phyloP scores from a whole-genome alignment of 2,888 invertebrate genomes.

The Strigamia maritima region DNA sequence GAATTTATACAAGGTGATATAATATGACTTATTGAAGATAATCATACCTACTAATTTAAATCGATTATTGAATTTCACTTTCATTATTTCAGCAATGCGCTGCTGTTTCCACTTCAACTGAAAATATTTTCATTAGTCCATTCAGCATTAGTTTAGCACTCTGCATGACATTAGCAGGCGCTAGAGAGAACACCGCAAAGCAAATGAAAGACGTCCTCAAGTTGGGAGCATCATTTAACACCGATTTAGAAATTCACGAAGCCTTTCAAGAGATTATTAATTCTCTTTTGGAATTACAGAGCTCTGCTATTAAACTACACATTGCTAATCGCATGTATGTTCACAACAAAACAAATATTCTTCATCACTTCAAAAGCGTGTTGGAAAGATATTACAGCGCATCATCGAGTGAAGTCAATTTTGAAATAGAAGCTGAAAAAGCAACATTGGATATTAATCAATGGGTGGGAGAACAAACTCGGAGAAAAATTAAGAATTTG shows the following conservation, averaged over 20 bases:
- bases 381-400: conserved; percentile 55
- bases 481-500: conserved; percentile 74
- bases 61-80: no score
- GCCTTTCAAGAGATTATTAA: not conserved
- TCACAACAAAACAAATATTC: conserved; percentile 52
- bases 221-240: not conserved
- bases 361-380: not conserved
- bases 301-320: conserved; percentile 52
- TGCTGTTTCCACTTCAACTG: not conserved
- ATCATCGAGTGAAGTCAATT: conserved; percentile 62
- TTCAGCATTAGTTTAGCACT: conserved; percentile 51
- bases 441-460: conserved; percentile 64
- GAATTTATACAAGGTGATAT: no score
- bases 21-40: no score
- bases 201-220: not conserved
- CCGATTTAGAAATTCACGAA: conserved; percentile 53
- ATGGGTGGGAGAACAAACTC: conserved; percentile 78
- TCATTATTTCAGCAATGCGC: no score
- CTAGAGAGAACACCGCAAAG: conserved; percentile 48
- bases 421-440: conserved; percentile 55
- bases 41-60: no score
- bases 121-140: conserved; percentile 51
- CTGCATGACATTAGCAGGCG: conserved; percentile 52
- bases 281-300: not conserved
- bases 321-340: conserved; percentile 72